These are phyloP conservation scores for Noctua fimbriata DNA, from an alignment of 2,888 invertebrate genomes.

Conservation along the genomic window DNA sequence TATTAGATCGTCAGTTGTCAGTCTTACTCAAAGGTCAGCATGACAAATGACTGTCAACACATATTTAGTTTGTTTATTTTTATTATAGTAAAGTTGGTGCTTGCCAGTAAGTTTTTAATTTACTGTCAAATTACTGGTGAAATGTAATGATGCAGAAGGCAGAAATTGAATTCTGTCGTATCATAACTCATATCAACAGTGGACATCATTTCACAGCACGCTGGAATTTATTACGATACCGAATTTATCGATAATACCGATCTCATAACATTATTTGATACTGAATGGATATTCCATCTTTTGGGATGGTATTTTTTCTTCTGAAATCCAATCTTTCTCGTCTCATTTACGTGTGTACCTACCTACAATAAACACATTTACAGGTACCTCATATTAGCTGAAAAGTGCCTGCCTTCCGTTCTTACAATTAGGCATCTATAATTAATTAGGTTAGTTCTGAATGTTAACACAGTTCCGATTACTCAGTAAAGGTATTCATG, in stretches of 20 bases:
- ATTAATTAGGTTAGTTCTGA: neutral
- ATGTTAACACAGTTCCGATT: neutral
- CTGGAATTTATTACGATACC: conserved; percentile 35
- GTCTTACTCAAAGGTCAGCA: neutral
- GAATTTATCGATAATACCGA: conserved; percentile 27
- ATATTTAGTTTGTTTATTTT: neutral
- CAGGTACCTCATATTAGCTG: neutral
- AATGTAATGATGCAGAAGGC: neutral
- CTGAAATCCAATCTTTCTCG: neutral
- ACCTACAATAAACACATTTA: neutral
- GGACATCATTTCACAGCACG: conserved; percentile 19
- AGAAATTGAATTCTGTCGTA: neutral
- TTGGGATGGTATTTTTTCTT: conserved; percentile 5
- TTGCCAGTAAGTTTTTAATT: neutral
- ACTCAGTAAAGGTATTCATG: neutral
- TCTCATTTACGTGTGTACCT: neutral
- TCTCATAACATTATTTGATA: conserved; percentile 32
- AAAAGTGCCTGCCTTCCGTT: too few species aligned
- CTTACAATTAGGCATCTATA: neutral
- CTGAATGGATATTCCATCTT: conserved; percentile 26
- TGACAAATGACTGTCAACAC: conserved; percentile 1
- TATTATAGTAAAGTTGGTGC: neutral
- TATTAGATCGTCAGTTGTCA: neutral
- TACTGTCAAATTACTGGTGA: neutral
- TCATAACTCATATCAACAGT: conserved; percentile 29